Conservation (phyloP, 2,888 invertebrate genomes). For the Prosapia bicincta region DNA sequence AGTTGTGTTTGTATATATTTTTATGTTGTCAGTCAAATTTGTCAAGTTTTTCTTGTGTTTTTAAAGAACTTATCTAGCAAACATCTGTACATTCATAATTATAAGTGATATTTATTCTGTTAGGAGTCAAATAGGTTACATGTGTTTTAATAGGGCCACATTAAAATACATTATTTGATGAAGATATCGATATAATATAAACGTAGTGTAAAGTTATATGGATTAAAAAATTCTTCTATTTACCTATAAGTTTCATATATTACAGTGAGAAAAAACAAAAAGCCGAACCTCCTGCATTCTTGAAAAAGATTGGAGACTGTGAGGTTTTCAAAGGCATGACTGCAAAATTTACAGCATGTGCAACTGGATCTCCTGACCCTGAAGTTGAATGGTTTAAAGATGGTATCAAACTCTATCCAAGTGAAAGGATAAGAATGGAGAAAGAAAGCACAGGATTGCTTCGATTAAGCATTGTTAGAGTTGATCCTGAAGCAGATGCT, state of each 20-base stretch:
- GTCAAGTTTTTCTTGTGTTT: too few species aligned
- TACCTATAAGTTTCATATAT: conserved; percentile 26
- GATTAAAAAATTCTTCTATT: too few species aligned
- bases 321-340: conserved; percentile 85
- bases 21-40: too few species aligned
- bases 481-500: conserved; percentile 70
- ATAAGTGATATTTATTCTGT: too few species aligned
- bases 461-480: conserved; percentile 73
- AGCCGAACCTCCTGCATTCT: conserved; percentile 80
- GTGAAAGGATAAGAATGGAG: conserved; percentile 79
- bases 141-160: too few species aligned
- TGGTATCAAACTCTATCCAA: conserved; percentile 73
- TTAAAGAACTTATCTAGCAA: too few species aligned
- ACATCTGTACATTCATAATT: too few species aligned
- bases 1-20: too few species aligned
- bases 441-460: conserved; percentile 78
- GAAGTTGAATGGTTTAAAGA: conserved; percentile 85
- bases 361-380: conserved; percentile 82
- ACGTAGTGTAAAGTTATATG: too few species aligned
- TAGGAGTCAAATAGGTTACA: too few species aligned
- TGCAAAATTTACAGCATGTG: conserved; percentile 91
- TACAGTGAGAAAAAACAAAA: conserved; percentile 67
- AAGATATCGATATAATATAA: too few species aligned
- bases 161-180: too few species aligned
- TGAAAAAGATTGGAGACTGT: conserved; percentile 85